These are phyloP conservation scores for Bombus ignitus DNA, from an alignment of 1,140 invertebrate species.

Conservation along the genomic window DNA sequence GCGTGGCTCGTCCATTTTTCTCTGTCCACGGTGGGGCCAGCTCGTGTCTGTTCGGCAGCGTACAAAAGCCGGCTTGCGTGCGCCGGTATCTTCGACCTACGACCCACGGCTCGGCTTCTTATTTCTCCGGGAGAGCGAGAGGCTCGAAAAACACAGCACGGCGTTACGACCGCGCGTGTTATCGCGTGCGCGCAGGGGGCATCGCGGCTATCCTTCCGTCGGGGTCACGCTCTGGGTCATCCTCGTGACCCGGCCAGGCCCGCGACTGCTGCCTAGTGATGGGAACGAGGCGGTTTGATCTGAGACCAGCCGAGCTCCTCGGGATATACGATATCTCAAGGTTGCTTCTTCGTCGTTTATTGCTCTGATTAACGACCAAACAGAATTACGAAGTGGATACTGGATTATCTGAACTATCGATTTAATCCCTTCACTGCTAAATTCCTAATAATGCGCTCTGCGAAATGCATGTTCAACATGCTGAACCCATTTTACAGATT, in stretches of 20 bases:
- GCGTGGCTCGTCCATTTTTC: conserved; percentile 61
- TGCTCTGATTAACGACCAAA: background rate
- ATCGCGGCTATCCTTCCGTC: conserved; percentile 75
- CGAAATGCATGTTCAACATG: too few relatives aligned
- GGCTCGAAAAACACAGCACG: conserved; percentile 70
- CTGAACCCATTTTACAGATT: too few relatives aligned
- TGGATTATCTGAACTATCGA: too few relatives aligned
- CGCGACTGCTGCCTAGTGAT: conserved; percentile 41
- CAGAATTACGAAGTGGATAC: too few relatives aligned
- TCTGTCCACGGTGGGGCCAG: conserved; percentile 37
- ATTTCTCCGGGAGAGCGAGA: conserved; percentile 54
- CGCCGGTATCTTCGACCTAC: conserved; percentile 69
- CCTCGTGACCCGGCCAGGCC: conserved; percentile 51
- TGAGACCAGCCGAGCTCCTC: background rate
- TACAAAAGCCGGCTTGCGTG: conserved; percentile 68
- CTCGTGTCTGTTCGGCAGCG: conserved; percentile 61
- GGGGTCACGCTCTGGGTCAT: conserved; percentile 71
- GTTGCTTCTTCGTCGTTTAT: background rate
- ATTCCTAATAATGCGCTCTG: too few relatives aligned
- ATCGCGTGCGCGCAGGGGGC: conserved; percentile 78
- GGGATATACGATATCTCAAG: background rate
- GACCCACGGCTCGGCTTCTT: conserved; percentile 63
- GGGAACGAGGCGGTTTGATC: conserved; percentile 38
- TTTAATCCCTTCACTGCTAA: too few relatives aligned
- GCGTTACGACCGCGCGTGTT: conserved; percentile 66